Conservation (phyloP, 2,797 vertebrate genomes). For the Cercopithecus mitis region DNA sequence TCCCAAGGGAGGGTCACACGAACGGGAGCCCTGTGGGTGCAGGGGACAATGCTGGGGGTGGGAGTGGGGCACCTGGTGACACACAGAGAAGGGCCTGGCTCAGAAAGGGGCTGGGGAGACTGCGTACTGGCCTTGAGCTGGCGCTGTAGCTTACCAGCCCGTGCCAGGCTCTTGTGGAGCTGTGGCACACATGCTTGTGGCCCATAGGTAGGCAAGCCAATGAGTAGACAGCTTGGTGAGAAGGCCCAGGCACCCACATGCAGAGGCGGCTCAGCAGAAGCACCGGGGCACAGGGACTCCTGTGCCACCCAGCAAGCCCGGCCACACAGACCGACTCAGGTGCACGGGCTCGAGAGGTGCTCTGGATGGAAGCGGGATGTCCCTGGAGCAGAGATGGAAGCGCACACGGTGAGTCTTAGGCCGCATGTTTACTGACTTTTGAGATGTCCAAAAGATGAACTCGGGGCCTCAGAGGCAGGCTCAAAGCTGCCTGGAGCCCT, state of each 20-base stretch:
- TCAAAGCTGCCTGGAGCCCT: not conserved
- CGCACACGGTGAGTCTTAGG: not conserved
- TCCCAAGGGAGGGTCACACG: not conserved
- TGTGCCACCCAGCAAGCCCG: not conserved
- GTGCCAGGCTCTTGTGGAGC: too few species aligned
- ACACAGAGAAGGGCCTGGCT: not conserved
- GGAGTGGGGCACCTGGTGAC: not conserved
- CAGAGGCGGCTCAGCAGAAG: not conserved
- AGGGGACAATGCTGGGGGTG: not conserved
- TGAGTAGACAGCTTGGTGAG: not conserved
- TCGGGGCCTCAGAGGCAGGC: too few species aligned
- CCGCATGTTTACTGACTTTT: not conserved
- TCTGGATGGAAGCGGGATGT: too few species aligned
- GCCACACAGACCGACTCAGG: accelerated
- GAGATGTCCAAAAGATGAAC: not conserved
- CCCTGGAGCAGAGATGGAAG: too few species aligned
- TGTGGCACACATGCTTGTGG: not conserved
- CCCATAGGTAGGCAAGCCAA: not conserved
- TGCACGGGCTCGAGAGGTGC: not conserved
- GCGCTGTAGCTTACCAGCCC: accelerated
- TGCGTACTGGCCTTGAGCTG: not conserved
- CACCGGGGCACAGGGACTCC: not conserved
- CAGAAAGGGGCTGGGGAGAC: too few species aligned
- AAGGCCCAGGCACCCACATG: not conserved
- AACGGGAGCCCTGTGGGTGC: not conserved